These are phyloP conservation scores for Dilophus febrilis DNA, from an alignment of 2,888 invertebrate species.

Conservation along the genomic window DNA sequence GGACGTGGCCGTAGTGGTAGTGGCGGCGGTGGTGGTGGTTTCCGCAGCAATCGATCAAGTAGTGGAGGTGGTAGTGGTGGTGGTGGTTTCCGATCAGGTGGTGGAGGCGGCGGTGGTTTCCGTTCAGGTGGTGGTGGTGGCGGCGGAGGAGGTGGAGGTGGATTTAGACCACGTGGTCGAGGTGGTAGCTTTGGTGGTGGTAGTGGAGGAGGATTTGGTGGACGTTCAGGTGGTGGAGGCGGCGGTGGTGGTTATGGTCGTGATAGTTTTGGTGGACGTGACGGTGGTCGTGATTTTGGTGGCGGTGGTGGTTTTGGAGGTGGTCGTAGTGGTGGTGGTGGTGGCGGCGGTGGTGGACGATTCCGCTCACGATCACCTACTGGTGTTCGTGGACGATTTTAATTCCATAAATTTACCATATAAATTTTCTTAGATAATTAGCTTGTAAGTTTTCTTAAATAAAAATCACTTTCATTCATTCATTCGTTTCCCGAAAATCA, in stretches of 20 bases:
- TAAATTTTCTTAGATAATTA: too few species aligned
- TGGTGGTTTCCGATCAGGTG: background rate
- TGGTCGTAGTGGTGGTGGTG: slow-evolving; percentile 11
- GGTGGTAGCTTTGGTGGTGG: slow-evolving; percentile 22
- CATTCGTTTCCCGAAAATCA: too few species aligned
- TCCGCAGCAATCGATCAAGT: slow-evolving; percentile 28
- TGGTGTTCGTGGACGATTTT: slow-evolving; percentile 17
- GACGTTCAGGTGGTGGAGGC: slow-evolving; percentile 20
- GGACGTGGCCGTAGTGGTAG: background rate
- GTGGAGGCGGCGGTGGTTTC: slow-evolving; percentile 14
- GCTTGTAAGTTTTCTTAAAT: too few species aligned
- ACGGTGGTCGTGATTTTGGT: slow-evolving; percentile 22
- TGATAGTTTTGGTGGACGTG: slow-evolving; percentile 8
- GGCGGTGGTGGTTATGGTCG: slow-evolving; percentile 21
- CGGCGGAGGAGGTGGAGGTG: slow-evolving; percentile 29
- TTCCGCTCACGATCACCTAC: slow-evolving; percentile 27
- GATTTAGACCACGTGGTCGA: slow-evolving; percentile 19
- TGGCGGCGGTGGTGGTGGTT: slow-evolving; percentile 14
- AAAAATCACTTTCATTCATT: too few species aligned
- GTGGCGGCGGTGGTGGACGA: slow-evolving; percentile 25
- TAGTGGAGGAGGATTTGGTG: slow-evolving; percentile 25
- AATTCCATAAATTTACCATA: too few species aligned
- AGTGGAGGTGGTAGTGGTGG: slow-evolving; percentile 1
- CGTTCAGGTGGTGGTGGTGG: slow-evolving; percentile 30
- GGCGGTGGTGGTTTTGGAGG: slow-evolving; percentile 10